Evolutionary conservation across 2,888 invertebrate species (phyloP).

Genomic region (Didymodactylos carnosus): DNA sequence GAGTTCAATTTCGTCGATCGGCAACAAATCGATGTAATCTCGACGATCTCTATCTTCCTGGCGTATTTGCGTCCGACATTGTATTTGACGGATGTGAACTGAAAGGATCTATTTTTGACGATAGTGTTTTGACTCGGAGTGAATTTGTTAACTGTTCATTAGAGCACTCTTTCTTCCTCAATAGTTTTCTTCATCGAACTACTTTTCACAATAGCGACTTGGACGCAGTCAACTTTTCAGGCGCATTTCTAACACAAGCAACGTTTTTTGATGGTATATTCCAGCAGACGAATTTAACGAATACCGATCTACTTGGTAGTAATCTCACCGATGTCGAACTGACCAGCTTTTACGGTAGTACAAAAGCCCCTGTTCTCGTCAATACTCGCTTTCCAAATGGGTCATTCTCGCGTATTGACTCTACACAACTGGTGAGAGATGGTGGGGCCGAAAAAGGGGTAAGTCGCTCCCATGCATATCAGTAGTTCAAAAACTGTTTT

Average conservation of each 20-base stretch:
- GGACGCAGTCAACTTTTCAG: not conserved
- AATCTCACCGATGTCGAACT: not conserved
- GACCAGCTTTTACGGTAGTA: not conserved
- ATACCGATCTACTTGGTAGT: not conserved
- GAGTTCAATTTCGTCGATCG: not conserved
- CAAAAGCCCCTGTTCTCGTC: not conserved
- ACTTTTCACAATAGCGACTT: not conserved
- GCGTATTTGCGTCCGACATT: not conserved
- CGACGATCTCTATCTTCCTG: not conserved
- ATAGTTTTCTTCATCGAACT: not conserved
- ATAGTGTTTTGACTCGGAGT: not conserved
- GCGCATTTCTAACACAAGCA: not conserved
- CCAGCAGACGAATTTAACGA: not conserved
- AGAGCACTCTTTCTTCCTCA: not conserved
- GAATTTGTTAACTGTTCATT: not conserved
- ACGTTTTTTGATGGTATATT: not conserved
- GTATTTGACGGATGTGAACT: not conserved
- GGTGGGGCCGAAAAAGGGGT: not conserved
- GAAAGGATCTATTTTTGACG: not conserved
- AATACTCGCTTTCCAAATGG: not conserved
- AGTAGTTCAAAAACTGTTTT: not conserved
- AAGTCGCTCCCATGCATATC: not conserved
- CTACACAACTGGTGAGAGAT: not conserved
- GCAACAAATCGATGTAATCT: not conserved
- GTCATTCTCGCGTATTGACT: not conserved